Percentiles rank a stretch among this genome's conserved stretches.
phyloP scores from a whole-genome alignment of 1,140 invertebrate species.

The Adelges cooleyi region DNA sequence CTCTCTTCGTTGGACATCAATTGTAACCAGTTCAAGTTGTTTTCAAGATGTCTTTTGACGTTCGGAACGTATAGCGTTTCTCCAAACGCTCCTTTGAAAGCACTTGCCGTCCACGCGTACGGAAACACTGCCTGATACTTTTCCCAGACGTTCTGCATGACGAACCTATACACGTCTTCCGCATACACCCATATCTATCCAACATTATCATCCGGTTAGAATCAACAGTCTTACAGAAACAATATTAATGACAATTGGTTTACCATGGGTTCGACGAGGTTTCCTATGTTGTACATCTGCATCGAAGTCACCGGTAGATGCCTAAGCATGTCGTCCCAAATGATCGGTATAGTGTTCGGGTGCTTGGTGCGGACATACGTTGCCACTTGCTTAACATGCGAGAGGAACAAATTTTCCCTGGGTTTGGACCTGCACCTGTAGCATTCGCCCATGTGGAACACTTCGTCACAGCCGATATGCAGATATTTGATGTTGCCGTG shows the following conservation, averaged over 20 bases:
- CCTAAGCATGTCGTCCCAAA: conserved; percentile 94
- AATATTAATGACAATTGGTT: conserved; percentile 20
- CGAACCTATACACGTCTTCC: conserved; percentile 46
- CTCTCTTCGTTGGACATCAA: conserved; percentile 46
- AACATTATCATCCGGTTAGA: conserved; percentile 30
- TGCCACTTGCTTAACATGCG: conserved; percentile 54
- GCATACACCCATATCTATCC: conserved; percentile 47
- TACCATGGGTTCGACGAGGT: conserved; percentile 71
- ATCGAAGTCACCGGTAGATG: conserved; percentile 54
- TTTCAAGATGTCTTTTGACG: conserved; percentile 53
- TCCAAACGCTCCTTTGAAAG: conserved; percentile 83
- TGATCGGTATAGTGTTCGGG: conserved; percentile 57
- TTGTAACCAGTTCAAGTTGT: conserved; percentile 59
- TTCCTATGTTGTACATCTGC: conserved; percentile 55
- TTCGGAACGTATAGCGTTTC: conserved; percentile 57
- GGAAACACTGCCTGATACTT: conserved; percentile 71
- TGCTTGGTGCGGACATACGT: conserved; percentile 50
- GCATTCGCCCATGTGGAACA: conserved; percentile 73
- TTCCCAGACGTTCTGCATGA: conserved; percentile 51
- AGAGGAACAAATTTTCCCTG: conserved; percentile 49
- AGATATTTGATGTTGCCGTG: conserved; percentile 55
- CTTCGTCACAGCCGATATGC: conserved; percentile 72
- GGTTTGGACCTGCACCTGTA: conserved; percentile 49
- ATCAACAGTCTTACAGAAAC: conserved; percentile 37
- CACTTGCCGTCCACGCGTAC: conserved; percentile 82